phyloP scores from a whole-genome alignment of 2,113 vertebrate species.

The Muntiacus reevesi region DNA sequence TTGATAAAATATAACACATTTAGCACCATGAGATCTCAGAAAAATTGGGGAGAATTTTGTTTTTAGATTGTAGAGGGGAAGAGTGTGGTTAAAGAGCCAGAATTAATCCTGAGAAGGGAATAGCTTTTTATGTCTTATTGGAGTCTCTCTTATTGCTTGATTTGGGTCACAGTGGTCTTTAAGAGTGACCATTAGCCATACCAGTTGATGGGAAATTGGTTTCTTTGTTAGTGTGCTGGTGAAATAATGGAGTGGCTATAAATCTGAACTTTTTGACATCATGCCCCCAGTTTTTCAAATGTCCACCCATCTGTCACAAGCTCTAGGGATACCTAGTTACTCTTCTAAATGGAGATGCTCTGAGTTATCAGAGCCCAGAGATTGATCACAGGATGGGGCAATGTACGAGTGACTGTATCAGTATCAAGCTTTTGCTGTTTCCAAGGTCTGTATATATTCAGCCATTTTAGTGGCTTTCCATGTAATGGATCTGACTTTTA shows the following conservation, averaged over 20 bases:
- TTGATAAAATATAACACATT: constrained; percentile 9
- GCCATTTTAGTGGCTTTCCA: constrained; percentile 25
- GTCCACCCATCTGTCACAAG: background rate
- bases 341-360: background rate
- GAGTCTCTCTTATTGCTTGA: constrained; percentile 17
- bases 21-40: constrained; percentile 41
- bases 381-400: constrained; percentile 22
- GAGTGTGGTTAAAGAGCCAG: background rate
- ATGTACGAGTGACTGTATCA: constrained; percentile 8
- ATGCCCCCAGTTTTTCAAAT: constrained; percentile 26
- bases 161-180: constrained; percentile 47
- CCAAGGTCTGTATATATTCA: constrained; percentile 53
- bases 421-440: background rate
- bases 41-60: background rate
- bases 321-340: constrained; percentile 28
- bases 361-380: background rate
- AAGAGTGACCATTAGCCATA: constrained; percentile 45
- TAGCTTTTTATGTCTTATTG: constrained; percentile 8
- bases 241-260: constrained; percentile 25
- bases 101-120: background rate
- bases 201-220: constrained; percentile 25
- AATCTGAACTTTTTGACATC: constrained; percentile 41
- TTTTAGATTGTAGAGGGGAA: background rate
- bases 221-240: constrained; percentile 52
- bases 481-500: constrained; percentile 31